Evolutionary conservation across 2,113 vertebrate genomes (phyloP).

Genomic region (Rhegmatorhina hoffmannsi): DNA sequence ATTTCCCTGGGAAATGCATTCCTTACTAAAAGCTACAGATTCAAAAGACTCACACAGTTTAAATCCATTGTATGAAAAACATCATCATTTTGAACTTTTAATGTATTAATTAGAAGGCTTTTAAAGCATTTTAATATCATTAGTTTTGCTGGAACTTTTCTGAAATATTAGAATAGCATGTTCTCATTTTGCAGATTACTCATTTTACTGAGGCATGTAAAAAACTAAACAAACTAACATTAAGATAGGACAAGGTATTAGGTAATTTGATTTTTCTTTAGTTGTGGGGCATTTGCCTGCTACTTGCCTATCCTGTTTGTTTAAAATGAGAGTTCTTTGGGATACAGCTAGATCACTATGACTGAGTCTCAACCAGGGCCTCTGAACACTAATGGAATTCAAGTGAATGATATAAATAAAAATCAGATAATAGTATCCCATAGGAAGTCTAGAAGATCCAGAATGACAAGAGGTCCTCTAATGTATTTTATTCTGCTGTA

Average conservation of each 20-base stretch:
- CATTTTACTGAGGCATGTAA: not conserved
- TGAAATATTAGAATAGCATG: not conserved
- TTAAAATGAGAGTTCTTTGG: not conserved
- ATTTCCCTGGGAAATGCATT: slow-evolving; percentile 6
- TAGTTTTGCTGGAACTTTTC: slow-evolving; percentile 1
- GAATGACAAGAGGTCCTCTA: not conserved
- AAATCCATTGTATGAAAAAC: not conserved
- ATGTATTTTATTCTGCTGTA: not conserved
- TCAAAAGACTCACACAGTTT: not conserved
- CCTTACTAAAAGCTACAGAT: not conserved
- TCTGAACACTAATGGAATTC: slow-evolving; percentile 5
- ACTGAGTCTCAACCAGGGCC: not conserved
- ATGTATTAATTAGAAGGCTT: not conserved
- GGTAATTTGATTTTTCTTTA: not conserved
- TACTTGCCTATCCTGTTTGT: not conserved
- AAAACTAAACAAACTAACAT: not conserved
- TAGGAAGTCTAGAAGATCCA: not conserved
- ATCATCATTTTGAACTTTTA: not conserved
- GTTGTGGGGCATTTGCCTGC: not conserved
- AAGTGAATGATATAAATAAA: slow-evolving; percentile 7
- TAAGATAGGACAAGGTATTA: not conserved
- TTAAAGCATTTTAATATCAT: slow-evolving; percentile 12
- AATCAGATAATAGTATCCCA: not conserved
- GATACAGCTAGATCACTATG: not conserved
- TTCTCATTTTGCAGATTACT: not conserved